These are phyloP conservation scores for Coelopa frigida DNA, from an alignment of 1,140 invertebrate species.

Conservation along the genomic window DNA sequence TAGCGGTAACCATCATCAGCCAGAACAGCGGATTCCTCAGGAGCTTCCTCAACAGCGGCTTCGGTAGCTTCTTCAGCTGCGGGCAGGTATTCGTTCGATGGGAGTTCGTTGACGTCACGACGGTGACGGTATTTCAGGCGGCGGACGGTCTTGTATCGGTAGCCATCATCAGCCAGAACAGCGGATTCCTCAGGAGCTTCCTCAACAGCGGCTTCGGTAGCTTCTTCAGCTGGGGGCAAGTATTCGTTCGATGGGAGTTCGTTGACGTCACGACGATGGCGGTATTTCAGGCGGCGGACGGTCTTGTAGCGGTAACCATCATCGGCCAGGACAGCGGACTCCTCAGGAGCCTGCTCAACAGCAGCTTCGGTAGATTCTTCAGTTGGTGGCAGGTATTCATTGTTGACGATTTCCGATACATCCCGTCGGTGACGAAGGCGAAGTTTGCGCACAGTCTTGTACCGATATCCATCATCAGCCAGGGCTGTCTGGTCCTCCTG, in stretches of 20 bases:
- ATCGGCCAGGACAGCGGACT: conserved; percentile 14
- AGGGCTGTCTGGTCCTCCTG: conserved; percentile 12
- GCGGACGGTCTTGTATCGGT: conserved; percentile 34
- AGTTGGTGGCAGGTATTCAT: conserved; percentile 25
- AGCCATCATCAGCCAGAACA: conserved; percentile 26
- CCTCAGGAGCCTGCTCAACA: conserved; percentile 5
- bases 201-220: conserved; percentile 11
- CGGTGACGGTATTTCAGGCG: conserved; percentile 27
- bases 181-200: conserved; percentile 7
- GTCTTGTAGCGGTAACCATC: conserved; percentile 26
- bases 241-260: conserved; percentile 24
- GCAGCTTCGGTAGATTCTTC: conserved; percentile 15
- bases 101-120: conserved; percentile 27
- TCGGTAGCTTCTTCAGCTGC: conserved; percentile 15
- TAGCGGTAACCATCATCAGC: conserved; percentile 40
- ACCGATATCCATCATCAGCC: conserved; percentile 20
- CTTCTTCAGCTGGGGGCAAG: conserved; percentile 22
- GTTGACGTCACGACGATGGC: conserved; percentile 24
- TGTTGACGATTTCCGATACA: conserved; percentile 20
- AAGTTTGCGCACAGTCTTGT: conserved; percentile 22
- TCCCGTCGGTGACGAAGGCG: conserved; percentile 24
- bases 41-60: conserved; percentile 17
- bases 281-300: conserved; percentile 20
- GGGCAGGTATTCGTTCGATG: conserved; percentile 24
- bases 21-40: conserved; percentile 25